Conservation (phyloP, 2,888 invertebrate genomes). For the Perizoma affinitatum region DNA sequence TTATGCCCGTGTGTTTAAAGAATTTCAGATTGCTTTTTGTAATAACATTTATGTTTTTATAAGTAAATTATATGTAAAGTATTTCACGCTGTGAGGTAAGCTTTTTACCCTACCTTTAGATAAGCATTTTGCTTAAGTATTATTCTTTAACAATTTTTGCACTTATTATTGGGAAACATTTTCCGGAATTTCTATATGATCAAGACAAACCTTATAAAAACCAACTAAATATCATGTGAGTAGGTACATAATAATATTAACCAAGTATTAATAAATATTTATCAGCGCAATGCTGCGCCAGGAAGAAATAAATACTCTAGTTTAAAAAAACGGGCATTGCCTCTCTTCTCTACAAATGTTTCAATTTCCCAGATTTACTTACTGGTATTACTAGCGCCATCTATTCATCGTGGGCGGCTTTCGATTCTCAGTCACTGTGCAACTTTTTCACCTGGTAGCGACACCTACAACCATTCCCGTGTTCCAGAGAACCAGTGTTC, state of each 20-base stretch:
- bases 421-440: constrained; percentile 28
- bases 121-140: too few relatives aligned
- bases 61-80: constrained; percentile 9
- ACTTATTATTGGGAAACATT: too few relatives aligned
- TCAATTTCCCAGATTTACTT: background rate
- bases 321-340: too few relatives aligned
- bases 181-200: too few relatives aligned
- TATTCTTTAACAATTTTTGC: too few relatives aligned
- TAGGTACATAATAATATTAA: too few relatives aligned
- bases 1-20: constrained; percentile 34
- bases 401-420: constrained; percentile 39
- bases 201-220: too few relatives aligned
- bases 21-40: constrained; percentile 25
- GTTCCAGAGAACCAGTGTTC: constrained; percentile 29
- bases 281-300: too few relatives aligned
- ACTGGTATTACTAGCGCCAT: constrained; percentile 45
- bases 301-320: too few relatives aligned
- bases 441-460: constrained; percentile 44
- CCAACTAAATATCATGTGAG: too few relatives aligned
- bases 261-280: too few relatives aligned
- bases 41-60: constrained; percentile 13
- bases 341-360: too few relatives aligned
- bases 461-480: constrained; percentile 46
- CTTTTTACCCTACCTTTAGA: constrained; percentile 1
- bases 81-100: constrained; percentile 10